phyloP scores from a whole-genome alignment of 2,888 invertebrate genomes.

The Helicoverpa assulta region DNA sequence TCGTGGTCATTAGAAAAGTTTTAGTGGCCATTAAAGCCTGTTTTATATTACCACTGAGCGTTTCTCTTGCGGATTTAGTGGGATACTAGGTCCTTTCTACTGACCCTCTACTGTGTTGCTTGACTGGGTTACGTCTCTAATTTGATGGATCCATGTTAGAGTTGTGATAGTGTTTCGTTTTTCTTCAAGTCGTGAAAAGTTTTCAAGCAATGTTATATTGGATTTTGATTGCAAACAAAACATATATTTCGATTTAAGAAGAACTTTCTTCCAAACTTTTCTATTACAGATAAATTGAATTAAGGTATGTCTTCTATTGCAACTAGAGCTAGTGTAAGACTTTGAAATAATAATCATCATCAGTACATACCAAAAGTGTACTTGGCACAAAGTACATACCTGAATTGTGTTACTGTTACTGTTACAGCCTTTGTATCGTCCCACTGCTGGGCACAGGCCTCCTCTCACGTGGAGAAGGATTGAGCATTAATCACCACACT shows the following conservation, averaged over 20 bases:
- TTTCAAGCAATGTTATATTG: neutral
- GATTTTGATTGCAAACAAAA: neutral
- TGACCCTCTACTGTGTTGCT: slow-evolving; percentile 44
- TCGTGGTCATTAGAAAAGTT: slow-evolving; percentile 85
- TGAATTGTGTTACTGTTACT: no score
- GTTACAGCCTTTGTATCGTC: no score
- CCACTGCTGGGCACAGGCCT: no score
- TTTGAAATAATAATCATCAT: no score
- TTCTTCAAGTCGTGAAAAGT: neutral
- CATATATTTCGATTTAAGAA: neutral
- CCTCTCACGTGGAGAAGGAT: no score
- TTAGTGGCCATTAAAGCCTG: slow-evolving; percentile 83
- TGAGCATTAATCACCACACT: no score
- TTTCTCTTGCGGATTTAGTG: slow-evolving; percentile 71
- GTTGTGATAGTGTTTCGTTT: slow-evolving; percentile 16
- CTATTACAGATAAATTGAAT: no score
- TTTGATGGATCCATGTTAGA: slow-evolving; percentile 37
- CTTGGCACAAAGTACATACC: no score
- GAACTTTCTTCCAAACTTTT: neutral
- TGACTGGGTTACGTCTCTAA: slow-evolving; percentile 32
- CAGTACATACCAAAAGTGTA: no score
- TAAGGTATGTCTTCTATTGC: no score
- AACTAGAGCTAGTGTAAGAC: no score
- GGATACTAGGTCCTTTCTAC: slow-evolving; percentile 37
- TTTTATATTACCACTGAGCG: slow-evolving; percentile 79